A percentile compares a stretch with the other conserved stretches of the same genome.
These are phyloP conservation scores for Notarius lentiginosus DNA, from an alignment of 2,113 vertebrate species.

Conservation along the genomic window DNA sequence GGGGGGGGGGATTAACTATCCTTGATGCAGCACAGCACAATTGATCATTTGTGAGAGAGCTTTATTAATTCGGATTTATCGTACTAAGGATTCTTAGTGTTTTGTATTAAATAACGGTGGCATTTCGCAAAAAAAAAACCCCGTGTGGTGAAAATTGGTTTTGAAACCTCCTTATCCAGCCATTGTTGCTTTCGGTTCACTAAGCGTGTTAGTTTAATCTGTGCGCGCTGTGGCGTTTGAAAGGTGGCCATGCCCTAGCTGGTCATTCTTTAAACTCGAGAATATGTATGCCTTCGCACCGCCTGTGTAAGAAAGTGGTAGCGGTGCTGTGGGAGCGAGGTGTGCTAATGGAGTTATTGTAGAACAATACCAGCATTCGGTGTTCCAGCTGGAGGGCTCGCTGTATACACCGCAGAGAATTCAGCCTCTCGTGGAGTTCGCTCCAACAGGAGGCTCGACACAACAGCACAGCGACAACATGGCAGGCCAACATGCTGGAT, in stretches of 20 bases:
- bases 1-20: not conserved
- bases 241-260: slow-evolving; percentile 1
- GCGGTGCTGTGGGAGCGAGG: slow-evolving; percentile 25
- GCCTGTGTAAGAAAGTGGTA: not conserved
- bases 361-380: slow-evolving; percentile 17
- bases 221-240: not conserved
- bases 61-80: not conserved
- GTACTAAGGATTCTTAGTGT: not conserved
- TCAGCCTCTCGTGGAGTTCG: not conserved
- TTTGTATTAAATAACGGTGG: not conserved
- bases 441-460: slow-evolving; percentile 31
- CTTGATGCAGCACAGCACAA: no score
- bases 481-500: slow-evolving; percentile 33
- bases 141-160: no score
- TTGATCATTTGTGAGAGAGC: not conserved
- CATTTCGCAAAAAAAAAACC: not conserved
- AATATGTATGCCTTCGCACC: slow-evolving; percentile 2
- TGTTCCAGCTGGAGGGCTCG: slow-evolving; percentile 28
- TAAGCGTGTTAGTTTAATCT: not conserved
- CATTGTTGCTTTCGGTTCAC: not conserved
- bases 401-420: slow-evolving; percentile 23
- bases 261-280: slow-evolving; percentile 11
- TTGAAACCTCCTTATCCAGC: no score
- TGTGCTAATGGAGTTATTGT: slow-evolving; percentile 23
- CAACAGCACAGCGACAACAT: slow-evolving; percentile 8